A percentile compares a stretch with the other conserved stretches of the same genome.
phyloP scores from a whole-genome alignment of 1,140 invertebrate species.

The Musca vetustissima region DNA sequence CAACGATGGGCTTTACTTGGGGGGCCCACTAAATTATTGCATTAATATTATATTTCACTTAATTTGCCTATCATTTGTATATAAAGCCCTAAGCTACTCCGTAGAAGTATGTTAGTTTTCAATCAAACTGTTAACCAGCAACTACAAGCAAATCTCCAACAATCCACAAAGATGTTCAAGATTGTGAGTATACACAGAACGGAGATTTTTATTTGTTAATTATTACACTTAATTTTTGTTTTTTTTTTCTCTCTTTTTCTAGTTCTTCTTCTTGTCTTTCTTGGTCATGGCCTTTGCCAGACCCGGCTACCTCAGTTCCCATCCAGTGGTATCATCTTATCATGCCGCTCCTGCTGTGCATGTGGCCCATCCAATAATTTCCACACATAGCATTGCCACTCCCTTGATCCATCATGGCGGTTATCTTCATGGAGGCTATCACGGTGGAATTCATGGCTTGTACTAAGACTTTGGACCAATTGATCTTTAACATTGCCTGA shows the following conservation, averaged over 20 bases:
- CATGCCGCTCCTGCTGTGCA: slow-evolving; percentile 17
- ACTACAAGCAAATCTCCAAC: neutral
- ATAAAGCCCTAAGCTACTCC: too few species aligned
- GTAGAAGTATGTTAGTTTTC: neutral
- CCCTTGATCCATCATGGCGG: slow-evolving; percentile 15
- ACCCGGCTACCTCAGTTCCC: slow-evolving; percentile 21
- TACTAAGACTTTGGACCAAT: too few species aligned
- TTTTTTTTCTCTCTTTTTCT: neutral
- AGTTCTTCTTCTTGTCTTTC: slow-evolving; percentile 23
- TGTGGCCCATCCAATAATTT: slow-evolving; percentile 20
- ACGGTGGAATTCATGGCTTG: neutral
- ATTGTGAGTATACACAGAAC: slow-evolving; percentile 2
- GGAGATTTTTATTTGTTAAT: neutral
- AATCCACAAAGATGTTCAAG: slow-evolving; percentile 25
- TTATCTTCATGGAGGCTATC: neutral
- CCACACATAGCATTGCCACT: slow-evolving; percentile 16
- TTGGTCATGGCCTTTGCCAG: slow-evolving; percentile 26
- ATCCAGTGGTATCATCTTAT: slow-evolving; percentile 24
- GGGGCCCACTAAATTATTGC: too few species aligned
- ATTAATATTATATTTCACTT: too few species aligned
- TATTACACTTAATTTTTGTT: neutral
- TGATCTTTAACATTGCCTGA: too few species aligned
- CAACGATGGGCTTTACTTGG: too few species aligned
- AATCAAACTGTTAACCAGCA: slow-evolving; percentile 1
- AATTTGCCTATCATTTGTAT: too few species aligned